Percentiles rank a stretch among this genome's conserved stretches.
These are phyloP conservation scores for Caenorhabditis sp. DNA, from an alignment of 2,888 invertebrate species.

Conservation along the genomic window DNA sequence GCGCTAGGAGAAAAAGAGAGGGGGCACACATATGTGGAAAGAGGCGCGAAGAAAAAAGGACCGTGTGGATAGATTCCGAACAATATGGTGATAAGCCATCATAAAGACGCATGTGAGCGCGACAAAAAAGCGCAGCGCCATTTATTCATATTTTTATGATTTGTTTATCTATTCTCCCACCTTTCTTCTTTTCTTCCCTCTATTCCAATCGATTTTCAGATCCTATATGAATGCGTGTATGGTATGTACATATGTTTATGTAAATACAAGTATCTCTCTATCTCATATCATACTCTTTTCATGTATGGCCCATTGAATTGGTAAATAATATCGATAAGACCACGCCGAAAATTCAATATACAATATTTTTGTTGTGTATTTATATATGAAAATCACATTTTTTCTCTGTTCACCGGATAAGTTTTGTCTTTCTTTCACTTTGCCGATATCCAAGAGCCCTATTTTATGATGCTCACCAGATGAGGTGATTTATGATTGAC, in stretches of 20 bases:
- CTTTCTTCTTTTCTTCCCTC: neutral
- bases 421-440: too few relatives aligned
- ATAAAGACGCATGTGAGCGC: neutral
- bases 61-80: neutral
- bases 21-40: neutral
- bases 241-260: neutral
- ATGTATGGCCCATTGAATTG: conserved; percentile 30
- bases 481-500: neutral
- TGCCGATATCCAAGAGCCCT: too few relatives aligned
- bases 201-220: neutral
- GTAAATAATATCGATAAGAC: conserved; percentile 39
- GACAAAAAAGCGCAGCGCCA: neutral
- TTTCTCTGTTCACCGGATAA: too few relatives aligned
- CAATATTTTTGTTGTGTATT: neutral
- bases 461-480: neutral
- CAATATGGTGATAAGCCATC: neutral
- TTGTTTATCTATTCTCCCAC: neutral
- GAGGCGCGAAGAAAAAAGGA: neutral
- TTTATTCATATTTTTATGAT: neutral
- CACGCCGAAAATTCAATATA: conserved; percentile 31
- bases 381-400: neutral
- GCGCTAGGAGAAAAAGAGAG: too few relatives aligned
- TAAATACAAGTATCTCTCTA: neutral
- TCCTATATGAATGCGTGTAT: neutral
- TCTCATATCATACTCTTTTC: conserved; percentile 5